Percentiles rank a stretch among this genome's conserved stretches.
These are phyloP conservation scores for Scylla paramamosain DNA, from an alignment of 1,140 invertebrate species.

Conservation along the genomic window DNA sequence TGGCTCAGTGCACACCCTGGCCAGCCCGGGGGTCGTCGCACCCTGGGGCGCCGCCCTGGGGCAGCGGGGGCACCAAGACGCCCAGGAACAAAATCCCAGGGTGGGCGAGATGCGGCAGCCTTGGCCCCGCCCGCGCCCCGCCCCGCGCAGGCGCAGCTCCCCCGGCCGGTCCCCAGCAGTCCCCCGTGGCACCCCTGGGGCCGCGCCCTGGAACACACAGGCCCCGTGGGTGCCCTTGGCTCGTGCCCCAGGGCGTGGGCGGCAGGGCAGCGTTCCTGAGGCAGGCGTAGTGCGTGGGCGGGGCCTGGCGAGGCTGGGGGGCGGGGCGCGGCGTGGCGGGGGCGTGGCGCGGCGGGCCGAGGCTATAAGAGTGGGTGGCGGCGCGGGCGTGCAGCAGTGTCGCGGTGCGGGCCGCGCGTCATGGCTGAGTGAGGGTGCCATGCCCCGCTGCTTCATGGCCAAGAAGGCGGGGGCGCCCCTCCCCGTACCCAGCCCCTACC, in stretches of 20 bases:
- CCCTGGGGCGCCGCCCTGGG: background rate
- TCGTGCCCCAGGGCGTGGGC: background rate
- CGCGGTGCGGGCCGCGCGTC: slow-evolving; percentile 53
- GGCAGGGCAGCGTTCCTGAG: no score
- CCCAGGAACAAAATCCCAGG: no score
- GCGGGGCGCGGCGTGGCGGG: slow-evolving; percentile 22
- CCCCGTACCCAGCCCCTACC: slow-evolving; percentile 68
- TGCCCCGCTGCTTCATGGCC: slow-evolving; percentile 76
- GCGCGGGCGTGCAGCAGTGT: slow-evolving; percentile 54
- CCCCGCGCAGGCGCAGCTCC: background rate
- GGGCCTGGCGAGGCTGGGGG: background rate
- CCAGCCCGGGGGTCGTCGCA: no score
- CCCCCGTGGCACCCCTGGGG: background rate
- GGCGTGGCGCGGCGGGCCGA: slow-evolving; percentile 47
- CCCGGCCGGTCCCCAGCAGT: background rate
- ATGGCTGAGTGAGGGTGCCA: slow-evolving; percentile 63
- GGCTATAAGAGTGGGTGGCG: slow-evolving; percentile 41
- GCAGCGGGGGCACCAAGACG: no score
- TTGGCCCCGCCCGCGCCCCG: background rate
- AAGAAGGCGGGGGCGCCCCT: slow-evolving; percentile 72
- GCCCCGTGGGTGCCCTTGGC: background rate
- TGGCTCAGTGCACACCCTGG: background rate
- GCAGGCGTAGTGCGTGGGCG: no score
- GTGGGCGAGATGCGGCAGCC: no score
- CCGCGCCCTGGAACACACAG: background rate